A percentile compares a stretch with the other conserved stretches of the same genome.
Conservation (phyloP, 2,113 vertebrate genomes). For the Mustelus asterias region DNA sequence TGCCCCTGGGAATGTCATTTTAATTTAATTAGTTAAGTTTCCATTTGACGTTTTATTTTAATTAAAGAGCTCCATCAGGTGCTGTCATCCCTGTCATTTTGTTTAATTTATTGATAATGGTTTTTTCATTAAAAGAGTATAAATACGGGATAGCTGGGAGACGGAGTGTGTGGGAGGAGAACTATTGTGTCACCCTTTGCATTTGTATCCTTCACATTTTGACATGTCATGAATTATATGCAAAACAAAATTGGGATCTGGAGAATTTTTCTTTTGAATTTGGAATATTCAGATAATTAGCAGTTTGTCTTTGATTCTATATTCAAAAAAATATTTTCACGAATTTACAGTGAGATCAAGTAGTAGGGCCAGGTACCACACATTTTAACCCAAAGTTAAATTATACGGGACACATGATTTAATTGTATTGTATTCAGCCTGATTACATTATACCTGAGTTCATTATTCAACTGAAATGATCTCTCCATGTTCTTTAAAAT, state of each 20-base stretch:
- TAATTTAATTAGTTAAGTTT: too few relatives aligned
- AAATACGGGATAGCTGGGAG: too few relatives aligned
- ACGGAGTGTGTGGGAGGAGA: too few relatives aligned
- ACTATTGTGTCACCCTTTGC: neutral
- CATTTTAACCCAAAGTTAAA: neutral
- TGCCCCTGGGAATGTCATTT: too few relatives aligned
- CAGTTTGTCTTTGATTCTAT: neutral
- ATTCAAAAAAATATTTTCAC: neutral
- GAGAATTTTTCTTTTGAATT: neutral
- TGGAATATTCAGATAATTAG: neutral
- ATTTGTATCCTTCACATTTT: neutral
- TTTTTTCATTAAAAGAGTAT: too few relatives aligned
- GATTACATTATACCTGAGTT: constrained; percentile 2
- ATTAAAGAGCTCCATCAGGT: too few relatives aligned
- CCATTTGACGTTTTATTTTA: too few relatives aligned
- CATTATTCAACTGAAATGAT: neutral
- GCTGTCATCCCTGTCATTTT: too few relatives aligned
- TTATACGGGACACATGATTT: neutral
- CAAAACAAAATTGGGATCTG: neutral
- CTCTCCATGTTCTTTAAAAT: neutral
- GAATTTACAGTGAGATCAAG: neutral
- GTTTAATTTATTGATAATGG: too few relatives aligned
- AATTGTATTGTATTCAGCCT: neutral
- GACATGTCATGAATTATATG: neutral
- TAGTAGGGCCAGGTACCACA: neutral